Evolutionary conservation across 2,113 vertebrate species (phyloP), one percentile per base, ranked within the genome.

Genomic region (Xyliphius kryptos): DNA sequence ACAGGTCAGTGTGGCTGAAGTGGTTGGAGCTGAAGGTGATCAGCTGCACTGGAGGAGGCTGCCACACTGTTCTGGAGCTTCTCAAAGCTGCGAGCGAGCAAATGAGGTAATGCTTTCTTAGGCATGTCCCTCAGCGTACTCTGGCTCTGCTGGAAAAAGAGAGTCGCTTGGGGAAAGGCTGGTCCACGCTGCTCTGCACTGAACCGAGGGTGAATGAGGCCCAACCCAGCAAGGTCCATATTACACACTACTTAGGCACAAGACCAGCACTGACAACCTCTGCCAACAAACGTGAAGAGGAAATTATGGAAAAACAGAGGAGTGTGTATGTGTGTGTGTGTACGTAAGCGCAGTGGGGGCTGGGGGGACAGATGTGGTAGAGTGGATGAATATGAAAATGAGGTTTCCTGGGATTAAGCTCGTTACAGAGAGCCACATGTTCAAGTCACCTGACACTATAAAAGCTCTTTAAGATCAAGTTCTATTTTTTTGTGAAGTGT

Each of bases 71-170:
- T 60, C 61, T 75, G 55, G 74, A 70, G 48, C 67, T 50, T 16
- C 68, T 77, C 46, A 74, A 72, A 79, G 67, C 69, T 54, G 59
- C 62, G 47, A 49, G 50, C 10, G 36, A 60, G 56, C n/a, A 19
- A 62, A 46, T 78, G 76, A 80, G 76, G 73, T 80, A 72, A 80
- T 78, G 68, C 60, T 78, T 73, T 74, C 53, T 61, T 41, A 66
- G 63, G 68, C 66, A 67, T 61, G 66, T 70, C 66, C 56, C 68
- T 69, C 56, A 59, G 61, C 46, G 56, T 67, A 68, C 50, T 77
- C 67, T 64, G 53, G 66, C 16, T 56, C 52, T 65, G 67, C 56
- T 69, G 73, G 71, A 81, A 76, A 79, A 80, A 75, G 60, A 48
- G n/a, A 61, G 63, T 73, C 66, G 43, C 77, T 53, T 56, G 53